Evolutionary conservation across 2,113 vertebrate genomes (phyloP), one percentile per base, ranked within the genome.

Genomic region (Columba livia): DNA sequence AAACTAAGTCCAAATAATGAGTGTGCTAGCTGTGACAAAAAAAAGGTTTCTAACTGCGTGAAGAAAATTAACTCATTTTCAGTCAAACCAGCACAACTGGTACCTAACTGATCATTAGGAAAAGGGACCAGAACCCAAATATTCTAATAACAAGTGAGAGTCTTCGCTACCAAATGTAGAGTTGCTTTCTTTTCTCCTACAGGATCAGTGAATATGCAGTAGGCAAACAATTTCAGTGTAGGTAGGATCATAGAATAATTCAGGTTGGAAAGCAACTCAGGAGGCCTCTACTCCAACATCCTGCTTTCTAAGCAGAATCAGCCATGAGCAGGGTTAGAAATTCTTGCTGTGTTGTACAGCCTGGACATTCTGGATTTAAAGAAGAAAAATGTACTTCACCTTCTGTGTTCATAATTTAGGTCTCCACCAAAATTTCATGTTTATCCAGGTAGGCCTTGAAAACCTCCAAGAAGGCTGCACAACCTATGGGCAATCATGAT

Each of bases 311-410:
- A 85, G n/a, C 9, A 58, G 20, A 15, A 80, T 50, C 16, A 62
- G 54, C 12, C 19, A 19, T 50, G 47, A 72, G 40, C 40, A 81
- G 60, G 69, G 65, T 93, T 93, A 86, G 88, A 88, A 93, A 84
- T 93, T 83, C 60, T 74, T 80, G 21, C 82, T 84, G 57, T 69
- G 51, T 64, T 75, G 40, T 38, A 85, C 50, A 91, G 56, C 38
- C 74, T 89, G 93, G 83, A 92, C 58, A 50, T 94, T 89, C 64
- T 86, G 57, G 85, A 82, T 40, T 82, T 79, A 29, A 69, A 72
- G 67, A 84, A 82, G 24, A 81, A 93, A 93, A 84, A 96, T 15
- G 25, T 69, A 21, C 26, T 92, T 87, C 20, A 65, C 28, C 34
- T 82, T 92, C 75, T 86, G 31, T 48, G 34, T 58, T 89, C 58